Base-by-base conservation (phyloP, 2,797 vertebrate species). In the Podarcis siculus region DNA sequence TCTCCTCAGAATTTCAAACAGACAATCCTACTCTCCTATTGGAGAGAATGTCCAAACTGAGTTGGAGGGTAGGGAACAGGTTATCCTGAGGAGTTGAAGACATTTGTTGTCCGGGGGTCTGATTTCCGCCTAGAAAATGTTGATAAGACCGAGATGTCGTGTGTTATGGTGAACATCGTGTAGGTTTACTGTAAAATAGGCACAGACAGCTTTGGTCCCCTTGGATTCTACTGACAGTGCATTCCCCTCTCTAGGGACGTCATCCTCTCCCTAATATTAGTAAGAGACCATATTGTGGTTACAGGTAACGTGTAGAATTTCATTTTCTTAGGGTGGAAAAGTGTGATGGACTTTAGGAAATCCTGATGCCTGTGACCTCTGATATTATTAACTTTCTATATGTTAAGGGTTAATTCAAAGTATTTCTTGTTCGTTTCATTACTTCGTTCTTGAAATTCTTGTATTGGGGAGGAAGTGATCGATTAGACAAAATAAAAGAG, bases 401-500 rank as follows among this genome's bases (percentile, higher is more conserved):
- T 27, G 78, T 89, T 92, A 64, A 58, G 5, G 7, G 37, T 32
- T 88, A 86, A 80, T 30, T n/a, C 45, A 42, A 69, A n/a, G 81
- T 0, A 0, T 86, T 82, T 89, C 10, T 3, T 77, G 6, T 21
- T 87, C n/a, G 76, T 91, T 86, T 86, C 1, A 8, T 92, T 39
- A 17, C 69, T 93, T 85, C 82, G 71, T 27, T 85, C 15, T 13
- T 87, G 1, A 45, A 0, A 6, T 42, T 84, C 85, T 92, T 87
- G 45, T 76, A 58, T 87, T 87, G 3, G 0, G 12, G n/a, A 10
- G 19, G 6, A 5, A 8, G 8, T 3, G 55, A 32, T 9, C 21
- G 15, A 39, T 82, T 25, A 73, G 92, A 21, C 75, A 25, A 86
- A 86, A 61, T 6, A 86, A 91, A 87, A 49, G 5, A 5, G 32